Evolutionary conservation across 1,140 invertebrate genomes (phyloP), one percentile per base, ranked within the genome.

Genomic region (Drosophila orosa): DNA sequence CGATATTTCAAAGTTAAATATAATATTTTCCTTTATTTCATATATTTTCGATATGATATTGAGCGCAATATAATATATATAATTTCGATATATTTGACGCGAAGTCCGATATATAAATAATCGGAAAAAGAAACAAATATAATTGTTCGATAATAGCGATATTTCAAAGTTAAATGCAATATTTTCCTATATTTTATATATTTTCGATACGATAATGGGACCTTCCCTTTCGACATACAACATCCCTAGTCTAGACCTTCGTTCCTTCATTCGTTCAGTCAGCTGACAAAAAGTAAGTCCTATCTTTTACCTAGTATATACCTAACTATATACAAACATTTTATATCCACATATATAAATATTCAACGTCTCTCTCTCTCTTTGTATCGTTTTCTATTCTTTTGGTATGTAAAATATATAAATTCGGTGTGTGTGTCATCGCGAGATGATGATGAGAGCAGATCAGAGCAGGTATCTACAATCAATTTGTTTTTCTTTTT

Each of bases 391-490:
- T 77, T 77, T 71, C 7, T 48, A 58, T 63, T 52, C 31, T 44
- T 81, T 78, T 62, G 79, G 59, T 74, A 73, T 72, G 59, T 74
- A 65, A 54, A 48, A 54, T 75, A 54, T 75, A 66, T 50, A 52
- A 52, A 58, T 75, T 25, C 56, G 33, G 61, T 63, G 58, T 62
- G 47, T 65, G 44, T 71, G 59, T 59, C 72, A 79, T 58, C 54
- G 50, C 45, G 39, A 47, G 69, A 52, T 60, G 48, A 52, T 60
- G 48, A 50, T 50, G 17, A 50, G 48, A 62, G 66, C 56, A 78
- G 66, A 87, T 73, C 76, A 74, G 69, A 79, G 67, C 83, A 87
- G 83, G 83, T 87, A 87, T 87, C 76, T 87, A 84, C 80, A 80
- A 79, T 45, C 56, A 59, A 76, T 40, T 76, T 75, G 19, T 44